Percentiles rank a stretch among this genome's conserved stretches.
These are phyloP conservation scores for Tetramorium parvispinum DNA, from an alignment of 1,140 invertebrate species.

Conservation along the genomic window DNA sequence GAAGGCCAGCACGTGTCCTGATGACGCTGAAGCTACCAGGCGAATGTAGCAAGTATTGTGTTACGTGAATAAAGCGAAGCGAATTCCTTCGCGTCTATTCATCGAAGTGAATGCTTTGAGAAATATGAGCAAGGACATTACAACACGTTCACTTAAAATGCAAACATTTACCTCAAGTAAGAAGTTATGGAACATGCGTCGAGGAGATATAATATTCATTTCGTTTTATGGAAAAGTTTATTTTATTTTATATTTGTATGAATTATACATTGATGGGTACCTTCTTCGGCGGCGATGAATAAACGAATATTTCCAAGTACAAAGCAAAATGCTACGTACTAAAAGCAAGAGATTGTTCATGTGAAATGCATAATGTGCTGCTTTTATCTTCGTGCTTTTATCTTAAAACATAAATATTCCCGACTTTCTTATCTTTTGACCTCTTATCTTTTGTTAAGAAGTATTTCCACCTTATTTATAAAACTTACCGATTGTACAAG, in stretches of 20 bases:
- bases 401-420: constrained; percentile 16
- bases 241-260: background rate
- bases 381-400: constrained; percentile 1
- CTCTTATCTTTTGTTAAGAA: background rate
- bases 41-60: constrained; percentile 10
- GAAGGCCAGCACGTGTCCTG: constrained; percentile 18
- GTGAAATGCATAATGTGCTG: constrained; percentile 5
- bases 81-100: constrained; percentile 21
- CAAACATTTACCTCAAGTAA: background rate
- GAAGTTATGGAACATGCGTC: background rate
- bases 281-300: background rate
- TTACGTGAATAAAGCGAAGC: constrained; percentile 25
- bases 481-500: background rate
- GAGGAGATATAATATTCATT: background rate
- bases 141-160: background rate
- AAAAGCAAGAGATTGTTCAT: constrained; percentile 40
- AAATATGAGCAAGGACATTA: background rate
- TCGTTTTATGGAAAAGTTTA: background rate
- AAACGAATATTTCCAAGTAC: constrained; percentile 17
- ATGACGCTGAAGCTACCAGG: constrained; percentile 34
- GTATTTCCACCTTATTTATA: constrained; percentile 1
- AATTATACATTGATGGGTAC: background rate
- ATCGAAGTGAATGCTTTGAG: constrained; percentile 2
- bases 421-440: too few relatives aligned
- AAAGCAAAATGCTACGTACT: background rate